phyloP scores from a whole-genome alignment of 1,140 invertebrate species.

The Ylistrum balloti region DNA sequence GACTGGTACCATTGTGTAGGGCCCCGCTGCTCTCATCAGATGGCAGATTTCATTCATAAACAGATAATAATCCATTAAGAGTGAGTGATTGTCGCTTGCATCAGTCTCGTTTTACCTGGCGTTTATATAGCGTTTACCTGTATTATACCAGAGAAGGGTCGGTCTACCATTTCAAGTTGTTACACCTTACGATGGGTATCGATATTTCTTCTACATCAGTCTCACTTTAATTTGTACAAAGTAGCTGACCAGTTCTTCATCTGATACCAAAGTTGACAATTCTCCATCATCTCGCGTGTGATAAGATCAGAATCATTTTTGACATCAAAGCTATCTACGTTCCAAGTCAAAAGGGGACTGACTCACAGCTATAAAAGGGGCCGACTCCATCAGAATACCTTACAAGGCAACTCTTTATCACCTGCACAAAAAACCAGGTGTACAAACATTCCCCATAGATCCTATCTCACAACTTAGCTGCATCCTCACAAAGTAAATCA shows the following conservation, averaged over 20 bases:
- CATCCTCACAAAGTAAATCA: not conserved
- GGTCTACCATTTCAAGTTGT: not conserved
- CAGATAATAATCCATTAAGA: conserved; percentile 40
- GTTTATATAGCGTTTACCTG: not conserved
- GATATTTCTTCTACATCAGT: not conserved
- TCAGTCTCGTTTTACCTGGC: conserved; percentile 8
- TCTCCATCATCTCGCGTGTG: not conserved
- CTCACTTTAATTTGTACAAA: conserved; percentile 1
- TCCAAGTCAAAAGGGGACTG: conserved; percentile 16
- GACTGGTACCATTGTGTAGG: conserved; percentile 22
- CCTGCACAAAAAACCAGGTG: conserved; percentile 32
- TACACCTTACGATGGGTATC: not conserved
- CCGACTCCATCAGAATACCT: not conserved
- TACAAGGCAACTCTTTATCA: not conserved
- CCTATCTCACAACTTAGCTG: conserved; percentile 17
- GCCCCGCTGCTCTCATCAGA: not conserved
- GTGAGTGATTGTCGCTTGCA: conserved; percentile 4
- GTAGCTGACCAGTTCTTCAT: not conserved
- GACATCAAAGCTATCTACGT: conserved; percentile 29
- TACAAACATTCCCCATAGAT: not conserved
- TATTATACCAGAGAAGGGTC: not conserved
- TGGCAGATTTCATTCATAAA: conserved; percentile 35
- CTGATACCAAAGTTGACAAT: conserved; percentile 33
- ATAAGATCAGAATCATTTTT: conserved; percentile 35
- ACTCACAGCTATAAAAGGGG: not conserved